Percentiles rank a stretch among this genome's conserved stretches.
These are phyloP conservation scores for Nymphalis c-album DNA, from an alignment of 2,888 invertebrate species.

Conservation along the genomic window DNA sequence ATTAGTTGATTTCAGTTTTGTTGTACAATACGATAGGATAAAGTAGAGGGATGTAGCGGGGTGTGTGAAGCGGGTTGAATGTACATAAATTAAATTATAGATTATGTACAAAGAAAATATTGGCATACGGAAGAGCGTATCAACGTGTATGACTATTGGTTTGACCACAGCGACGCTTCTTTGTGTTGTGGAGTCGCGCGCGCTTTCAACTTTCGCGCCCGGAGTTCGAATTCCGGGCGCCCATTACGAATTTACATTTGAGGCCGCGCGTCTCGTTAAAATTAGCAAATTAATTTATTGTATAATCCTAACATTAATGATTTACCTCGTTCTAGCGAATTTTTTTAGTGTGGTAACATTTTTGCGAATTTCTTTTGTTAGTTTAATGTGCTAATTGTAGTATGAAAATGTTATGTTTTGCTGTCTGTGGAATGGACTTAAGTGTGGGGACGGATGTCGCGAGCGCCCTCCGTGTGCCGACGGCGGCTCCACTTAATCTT, in stretches of 20 bases:
- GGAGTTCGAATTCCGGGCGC: constrained; percentile 47
- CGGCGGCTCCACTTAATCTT: constrained; percentile 24
- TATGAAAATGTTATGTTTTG: constrained; percentile 71
- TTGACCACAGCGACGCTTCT: constrained; percentile 69
- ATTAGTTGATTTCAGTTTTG: constrained; percentile 74
- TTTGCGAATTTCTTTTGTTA: constrained; percentile 65
- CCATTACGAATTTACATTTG: constrained; percentile 66
- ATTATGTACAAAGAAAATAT: constrained; percentile 46
- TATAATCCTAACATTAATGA: constrained; percentile 54
- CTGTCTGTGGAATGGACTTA: constrained; percentile 40
- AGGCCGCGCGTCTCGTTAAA: constrained; percentile 55
- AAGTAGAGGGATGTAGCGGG: constrained; percentile 59
- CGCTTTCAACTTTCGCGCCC: constrained; percentile 52
- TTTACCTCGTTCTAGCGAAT: constrained; percentile 67
- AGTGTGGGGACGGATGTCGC: constrained; percentile 21
- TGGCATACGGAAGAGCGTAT: constrained; percentile 52
- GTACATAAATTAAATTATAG: constrained; percentile 68
- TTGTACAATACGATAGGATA: constrained; percentile 66
- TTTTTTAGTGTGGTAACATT: constrained; percentile 74
- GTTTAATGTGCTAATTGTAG: constrained; percentile 66
- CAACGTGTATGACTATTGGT: constrained; percentile 64
- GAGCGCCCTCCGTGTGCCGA: constrained; percentile 17
- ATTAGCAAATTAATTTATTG: constrained; percentile 68
- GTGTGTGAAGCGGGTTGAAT: constrained; percentile 69
- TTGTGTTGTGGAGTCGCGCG: constrained; percentile 54